Evolutionary conservation across 2,797 vertebrate species (phyloP).

Genomic region (Sebastes iracundus): DNA sequence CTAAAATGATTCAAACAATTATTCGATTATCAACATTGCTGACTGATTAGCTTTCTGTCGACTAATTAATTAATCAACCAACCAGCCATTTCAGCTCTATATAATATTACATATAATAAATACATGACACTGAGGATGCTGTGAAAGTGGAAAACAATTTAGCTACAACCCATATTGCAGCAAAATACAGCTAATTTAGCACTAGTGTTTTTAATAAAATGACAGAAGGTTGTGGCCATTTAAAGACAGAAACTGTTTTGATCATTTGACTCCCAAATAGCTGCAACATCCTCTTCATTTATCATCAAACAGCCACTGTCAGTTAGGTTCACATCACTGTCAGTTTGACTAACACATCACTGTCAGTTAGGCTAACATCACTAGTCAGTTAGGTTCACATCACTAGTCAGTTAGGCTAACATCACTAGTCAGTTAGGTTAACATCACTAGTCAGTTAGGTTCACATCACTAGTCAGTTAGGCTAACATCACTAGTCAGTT

Average conservation of each 20-base stretch:
- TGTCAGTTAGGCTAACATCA: no score
- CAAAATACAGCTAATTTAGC: not conserved
- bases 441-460: no score
- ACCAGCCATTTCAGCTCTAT: not conserved
- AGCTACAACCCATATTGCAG: not conserved
- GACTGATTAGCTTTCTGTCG: not conserved
- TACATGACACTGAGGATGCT: not conserved
- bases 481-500: rapidly evolving
- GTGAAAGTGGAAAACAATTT: not conserved
- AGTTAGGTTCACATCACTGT: not conserved
- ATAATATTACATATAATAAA: not conserved
- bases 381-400: no score
- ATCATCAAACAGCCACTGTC: not conserved
- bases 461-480: no score
- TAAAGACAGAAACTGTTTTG: not conserved
- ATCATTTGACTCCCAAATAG: not conserved
- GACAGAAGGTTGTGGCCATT: not conserved
- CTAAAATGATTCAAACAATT: not conserved
- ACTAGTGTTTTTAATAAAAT: not conserved
- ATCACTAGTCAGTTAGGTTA: no score
- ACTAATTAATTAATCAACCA: not conserved
- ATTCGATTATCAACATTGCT: not conserved
- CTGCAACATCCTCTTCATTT: not conserved
- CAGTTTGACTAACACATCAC: no score
- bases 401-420: no score